Conservation (phyloP, 2,888 invertebrate species). For the Cerastis leucographa region DNA sequence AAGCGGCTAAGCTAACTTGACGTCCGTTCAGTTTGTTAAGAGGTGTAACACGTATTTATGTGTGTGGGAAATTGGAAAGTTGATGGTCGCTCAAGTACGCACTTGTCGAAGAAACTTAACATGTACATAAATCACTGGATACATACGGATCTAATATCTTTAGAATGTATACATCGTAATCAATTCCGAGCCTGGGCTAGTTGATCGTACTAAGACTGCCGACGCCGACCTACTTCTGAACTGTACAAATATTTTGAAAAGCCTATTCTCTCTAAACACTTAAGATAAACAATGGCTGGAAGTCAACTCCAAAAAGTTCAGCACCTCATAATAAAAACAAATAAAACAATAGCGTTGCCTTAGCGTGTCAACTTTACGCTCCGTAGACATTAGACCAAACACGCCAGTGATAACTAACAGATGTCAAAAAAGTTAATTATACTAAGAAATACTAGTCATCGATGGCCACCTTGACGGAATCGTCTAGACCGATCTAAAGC, state of each 20-base stretch:
- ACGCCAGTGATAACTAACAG: conserved; percentile 24
- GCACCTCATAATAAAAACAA: conserved; percentile 22
- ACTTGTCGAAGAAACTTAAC: conserved; percentile 57
- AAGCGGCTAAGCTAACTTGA: conserved; percentile 59
- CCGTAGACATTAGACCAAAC: conserved; percentile 28
- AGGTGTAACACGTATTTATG: conserved; percentile 64
- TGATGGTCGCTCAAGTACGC: conserved; percentile 59
- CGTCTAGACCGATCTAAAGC: conserved; percentile 28
- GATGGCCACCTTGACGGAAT: conserved; percentile 27
- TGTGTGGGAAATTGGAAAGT: conserved; percentile 78
- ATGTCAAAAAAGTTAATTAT: conserved; percentile 44
- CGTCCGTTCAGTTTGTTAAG: conserved; percentile 66
- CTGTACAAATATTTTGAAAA: conserved; percentile 37
- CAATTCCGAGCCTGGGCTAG: conserved; percentile 17
- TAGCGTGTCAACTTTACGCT: conserved; percentile 16
- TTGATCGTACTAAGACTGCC: conserved; percentile 1
- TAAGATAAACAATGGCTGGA: conserved; percentile 15
- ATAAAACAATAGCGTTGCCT: conserved; percentile 35
- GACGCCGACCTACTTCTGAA: conserved; percentile 26
- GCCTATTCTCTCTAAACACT: conserved; percentile 8
- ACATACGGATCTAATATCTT: conserved; percentile 35
- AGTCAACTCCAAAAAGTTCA: conserved; percentile 20
- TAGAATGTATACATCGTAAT: conserved; percentile 12
- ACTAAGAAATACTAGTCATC: conserved; percentile 39
- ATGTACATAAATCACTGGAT: conserved; percentile 54